Percentiles rank a stretch among this genome's conserved stretches.
Conservation (phyloP, 1,140 invertebrate species). For the Capitella teleta region DNA sequence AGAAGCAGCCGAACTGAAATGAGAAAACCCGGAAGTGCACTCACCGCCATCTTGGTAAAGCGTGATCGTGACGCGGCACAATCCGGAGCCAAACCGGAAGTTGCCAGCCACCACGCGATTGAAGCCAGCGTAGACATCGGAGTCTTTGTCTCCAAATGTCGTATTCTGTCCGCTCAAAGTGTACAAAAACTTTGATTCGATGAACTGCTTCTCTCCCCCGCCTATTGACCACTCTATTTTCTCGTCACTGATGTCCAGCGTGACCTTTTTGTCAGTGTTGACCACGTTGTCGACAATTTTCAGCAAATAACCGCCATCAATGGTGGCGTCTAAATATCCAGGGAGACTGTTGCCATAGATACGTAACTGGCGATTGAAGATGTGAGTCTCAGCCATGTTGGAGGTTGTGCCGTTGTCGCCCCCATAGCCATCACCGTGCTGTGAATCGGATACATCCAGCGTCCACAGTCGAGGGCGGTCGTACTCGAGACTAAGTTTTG, state of each 20-base stretch:
- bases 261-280: not conserved
- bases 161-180: slow-evolving; percentile 25
- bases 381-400: slow-evolving; percentile 33
- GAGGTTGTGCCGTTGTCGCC: slow-evolving; percentile 27
- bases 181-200: slow-evolving; percentile 31
- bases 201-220: slow-evolving; percentile 20
- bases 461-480: slow-evolving; percentile 35
- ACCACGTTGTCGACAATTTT: slow-evolving; percentile 19
- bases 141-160: slow-evolving; percentile 15
- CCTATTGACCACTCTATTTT: slow-evolving; percentile 24
- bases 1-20: too few relatives aligned
- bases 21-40: too few relatives aligned
- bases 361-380: slow-evolving; percentile 33
- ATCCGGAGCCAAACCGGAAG: slow-evolving; percentile 29
- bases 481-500: slow-evolving; percentile 27
- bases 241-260: slow-evolving; percentile 25
- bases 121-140: slow-evolving; percentile 28
- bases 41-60: too few relatives aligned
- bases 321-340: slow-evolving; percentile 30
- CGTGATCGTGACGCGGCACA: slow-evolving; percentile 28
- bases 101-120: slow-evolving; percentile 33
- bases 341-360: slow-evolving; percentile 31
- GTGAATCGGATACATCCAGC: slow-evolving; percentile 33
- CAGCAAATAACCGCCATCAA: slow-evolving; percentile 30
- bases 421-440: slow-evolving; percentile 29